Conservation (phyloP, 2,113 vertebrate genomes). For the Mola mola region DNA sequence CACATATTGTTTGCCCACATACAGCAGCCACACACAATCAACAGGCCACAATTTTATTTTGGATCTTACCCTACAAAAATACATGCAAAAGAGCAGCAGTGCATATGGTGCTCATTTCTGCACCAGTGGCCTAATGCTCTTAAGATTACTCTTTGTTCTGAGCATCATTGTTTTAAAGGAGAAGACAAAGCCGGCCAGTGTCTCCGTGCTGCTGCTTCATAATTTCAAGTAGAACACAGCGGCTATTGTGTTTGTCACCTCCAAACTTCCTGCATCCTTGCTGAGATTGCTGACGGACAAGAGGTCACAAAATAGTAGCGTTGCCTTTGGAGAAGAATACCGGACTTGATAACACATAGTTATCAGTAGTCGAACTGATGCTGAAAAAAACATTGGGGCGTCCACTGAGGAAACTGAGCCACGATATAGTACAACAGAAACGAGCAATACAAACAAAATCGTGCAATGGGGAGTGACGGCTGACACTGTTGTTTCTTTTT, state of each 20-base stretch:
- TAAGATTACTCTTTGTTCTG: conserved; percentile 69
- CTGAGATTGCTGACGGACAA: conserved; percentile 40
- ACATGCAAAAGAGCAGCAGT: conserved; percentile 40
- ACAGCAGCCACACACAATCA: conserved; percentile 38
- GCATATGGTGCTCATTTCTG: conserved; percentile 67
- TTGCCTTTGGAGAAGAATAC: conserved; percentile 18
- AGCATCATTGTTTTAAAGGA: conserved; percentile 69
- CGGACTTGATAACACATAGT: too few relatives aligned
- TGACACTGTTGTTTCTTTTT: too few relatives aligned
- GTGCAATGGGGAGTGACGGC: too few relatives aligned
- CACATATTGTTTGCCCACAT: conserved; percentile 2
- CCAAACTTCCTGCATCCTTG: conserved; percentile 43
- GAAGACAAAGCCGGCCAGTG: conserved; percentile 61
- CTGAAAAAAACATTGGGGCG: too few relatives aligned
- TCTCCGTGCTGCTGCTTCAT: conserved; percentile 42
- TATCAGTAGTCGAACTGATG: too few relatives aligned
- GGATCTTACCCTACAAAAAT: conserved; percentile 52
- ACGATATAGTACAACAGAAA: too few relatives aligned
- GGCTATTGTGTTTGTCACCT: conserved; percentile 63
- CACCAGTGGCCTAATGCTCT: conserved; percentile 68
- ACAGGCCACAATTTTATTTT: conserved; percentile 24
- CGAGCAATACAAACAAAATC: too few relatives aligned
- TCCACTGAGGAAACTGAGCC: too few relatives aligned
- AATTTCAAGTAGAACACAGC: conserved; percentile 62
- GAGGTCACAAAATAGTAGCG: conserved; percentile 14